Base-by-base conservation (phyloP, 2,113 vertebrate species). In the Peromyscus leucopus region DNA sequence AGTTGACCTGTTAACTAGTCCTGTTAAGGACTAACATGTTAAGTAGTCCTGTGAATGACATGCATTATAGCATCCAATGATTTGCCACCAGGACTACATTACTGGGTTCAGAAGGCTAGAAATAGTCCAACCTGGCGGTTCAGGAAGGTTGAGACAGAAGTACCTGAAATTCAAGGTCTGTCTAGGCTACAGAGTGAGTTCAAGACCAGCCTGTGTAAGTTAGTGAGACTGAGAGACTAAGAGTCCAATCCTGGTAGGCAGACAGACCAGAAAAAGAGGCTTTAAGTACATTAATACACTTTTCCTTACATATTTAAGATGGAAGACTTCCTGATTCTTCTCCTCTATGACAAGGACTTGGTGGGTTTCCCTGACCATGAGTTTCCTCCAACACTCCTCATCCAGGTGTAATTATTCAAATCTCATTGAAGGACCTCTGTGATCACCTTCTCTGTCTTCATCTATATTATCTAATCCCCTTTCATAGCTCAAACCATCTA, bases 21-120 rank as follows among this genome's bases (percentile, higher is more conserved):
- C 55, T 55, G 55, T 55, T 55, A 55, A 55, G 55, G 55, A 55
- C 55, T 55, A 55, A 55, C 55, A 55, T 55, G 55, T 55, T 55
- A 55, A 55, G 55, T 1, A 7, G 31, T 7, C 19, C 39, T 39
- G 36, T 65, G 63, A 19, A 0, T 17, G 61, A 3, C 24, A 17
- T 28, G 21, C 4, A 1, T 2, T 21, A 69, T 2, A 36, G 46
- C 12, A 21, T 26, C 4, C 6, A 78, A 7, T 2, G 28, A 31
- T 24, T 59, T n/a, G 28, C 28, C 13, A 24, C 2, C 51, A 55
- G 61, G n/a, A 13, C 61, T 67, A 57, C 24, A 24, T 39, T n/a
- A 9, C 26, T 36, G 19, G 7, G 19, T n/a, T 83, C 9, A 72
- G 39, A 65, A 36, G 31, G 3, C 19, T 21, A 10, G 57, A 59